Evolutionary conservation across 92 coral and sea anemone species (phyloP), one percentile per base, ranked within the genome.

Genomic region (Ricordea florida): DNA sequence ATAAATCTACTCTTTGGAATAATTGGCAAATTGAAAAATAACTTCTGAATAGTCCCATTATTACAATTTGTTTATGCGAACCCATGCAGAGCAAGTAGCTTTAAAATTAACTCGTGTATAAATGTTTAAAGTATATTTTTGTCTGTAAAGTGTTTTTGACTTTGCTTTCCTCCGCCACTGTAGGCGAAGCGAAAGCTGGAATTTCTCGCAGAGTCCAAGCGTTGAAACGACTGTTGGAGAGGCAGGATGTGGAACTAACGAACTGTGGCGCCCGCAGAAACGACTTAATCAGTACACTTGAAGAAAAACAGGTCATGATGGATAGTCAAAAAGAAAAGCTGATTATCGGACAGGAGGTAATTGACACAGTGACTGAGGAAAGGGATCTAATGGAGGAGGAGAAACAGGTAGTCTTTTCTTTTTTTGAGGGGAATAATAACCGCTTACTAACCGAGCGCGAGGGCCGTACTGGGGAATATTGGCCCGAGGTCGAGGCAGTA

Each of bases 281-380:
- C 4, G 87, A 40, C 8, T 22, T 91, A 45, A 68, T 51, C 32
- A 78, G 66, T 10, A 50, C 42, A 15, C 72, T 91, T 2, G 78
- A 70, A 36, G 90, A 88, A 30, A 78, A 78, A 48, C 46, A 83
- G 41, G 66, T 31, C 8, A 35, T 84, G 20, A 67, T 91, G 2
- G 85, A 87, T 20, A 48, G 84, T 7, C 97, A 91, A 24, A 91
- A 91, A 50, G 93, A 88, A 51, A 73, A 67, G 0, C 47, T 86
- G 24, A 78, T 91, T 10, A 26, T 57, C 35, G 90, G 77, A 23
- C 78, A 87, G 13, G 93, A 91, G 13, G 53, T 62, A 8, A 79
- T 87, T 16, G 93, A 87, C 7, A 36, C 15, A 28, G 63, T 91
- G 35, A 6, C 41, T 28, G 87, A 83, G 18, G 41, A 47, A 44